These are phyloP conservation scores for Spinus pinus DNA, from an alignment of 2,797 vertebrate species.

Conservation along the genomic window DNA sequence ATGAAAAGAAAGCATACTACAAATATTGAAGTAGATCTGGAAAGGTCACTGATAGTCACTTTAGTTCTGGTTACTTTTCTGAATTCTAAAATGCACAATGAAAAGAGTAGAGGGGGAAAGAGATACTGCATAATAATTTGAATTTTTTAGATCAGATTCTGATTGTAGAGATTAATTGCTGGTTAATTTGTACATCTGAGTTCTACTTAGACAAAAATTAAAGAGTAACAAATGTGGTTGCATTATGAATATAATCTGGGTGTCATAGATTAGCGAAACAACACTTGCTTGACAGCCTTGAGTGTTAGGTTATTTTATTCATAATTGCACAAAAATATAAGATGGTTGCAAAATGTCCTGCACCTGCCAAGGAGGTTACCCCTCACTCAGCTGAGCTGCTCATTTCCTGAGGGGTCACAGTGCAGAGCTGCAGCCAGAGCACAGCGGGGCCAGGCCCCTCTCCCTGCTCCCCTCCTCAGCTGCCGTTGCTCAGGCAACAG, in stretches of 20 bases:
- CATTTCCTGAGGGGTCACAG: not conserved
- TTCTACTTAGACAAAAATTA: not conserved
- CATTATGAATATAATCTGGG: not conserved
- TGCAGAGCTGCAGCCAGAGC: rapidly evolving
- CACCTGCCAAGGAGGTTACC: no score
- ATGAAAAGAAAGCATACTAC: not conserved
- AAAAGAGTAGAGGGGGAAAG: not conserved
- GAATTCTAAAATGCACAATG: not conserved
- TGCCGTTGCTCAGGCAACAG: slow-evolving; percentile 38
- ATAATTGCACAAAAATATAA: not conserved
- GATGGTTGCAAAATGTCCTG: not conserved
- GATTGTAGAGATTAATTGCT: not conserved
- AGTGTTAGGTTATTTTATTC: not conserved
- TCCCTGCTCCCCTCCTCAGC: not conserved
- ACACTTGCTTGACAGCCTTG: not conserved
- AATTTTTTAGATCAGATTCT: not conserved
- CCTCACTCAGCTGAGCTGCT: not conserved
- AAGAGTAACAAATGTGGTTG: not conserved
- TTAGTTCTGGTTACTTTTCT: not conserved
- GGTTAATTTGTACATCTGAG: not conserved
- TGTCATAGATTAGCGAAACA: not conserved
- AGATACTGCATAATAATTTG: not conserved
- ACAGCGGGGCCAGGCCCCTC: not conserved
- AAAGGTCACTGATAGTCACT: slow-evolving; percentile 3
- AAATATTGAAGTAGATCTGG: not conserved